phyloP scores from a whole-genome alignment of 2,797 vertebrate species.

The Antennarius maculatus region DNA sequence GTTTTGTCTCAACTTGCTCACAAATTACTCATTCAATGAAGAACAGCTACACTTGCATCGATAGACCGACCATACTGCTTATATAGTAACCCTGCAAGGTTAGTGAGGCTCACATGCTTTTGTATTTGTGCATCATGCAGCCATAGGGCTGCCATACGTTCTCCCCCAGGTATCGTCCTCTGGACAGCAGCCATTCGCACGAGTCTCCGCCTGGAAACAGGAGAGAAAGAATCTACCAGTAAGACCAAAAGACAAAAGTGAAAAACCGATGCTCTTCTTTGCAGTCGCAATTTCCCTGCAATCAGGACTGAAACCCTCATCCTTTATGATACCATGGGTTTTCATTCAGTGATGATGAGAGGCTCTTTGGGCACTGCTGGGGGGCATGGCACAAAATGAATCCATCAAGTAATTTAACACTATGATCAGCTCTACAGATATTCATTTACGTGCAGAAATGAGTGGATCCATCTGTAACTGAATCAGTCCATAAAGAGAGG shows the following conservation, averaged over 20 bases:
- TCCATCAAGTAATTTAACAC: conserved; percentile 52
- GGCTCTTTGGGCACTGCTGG: conserved; percentile 25
- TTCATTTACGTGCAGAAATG: conserved; percentile 53
- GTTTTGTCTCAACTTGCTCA: too few relatives aligned
- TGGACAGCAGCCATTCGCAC: conserved; percentile 95
- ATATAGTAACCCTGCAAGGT: conserved; percentile 6
- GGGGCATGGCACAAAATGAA: conserved; percentile 44
- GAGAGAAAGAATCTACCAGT: conserved; percentile 44
- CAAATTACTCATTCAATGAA: too few relatives aligned
- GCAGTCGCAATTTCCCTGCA: conserved; percentile 18
- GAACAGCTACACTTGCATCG: not conserved
- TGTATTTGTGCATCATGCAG: conserved; percentile 99
- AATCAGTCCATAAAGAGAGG: conserved; percentile 47
- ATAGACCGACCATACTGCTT: conserved; percentile 6
- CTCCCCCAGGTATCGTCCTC: conserved; percentile 94
- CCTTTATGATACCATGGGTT: conserved; percentile 35
- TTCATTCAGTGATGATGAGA: conserved; percentile 53
- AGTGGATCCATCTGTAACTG: conserved; percentile 58
- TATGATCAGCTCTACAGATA: conserved; percentile 45
- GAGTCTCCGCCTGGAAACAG: conserved; percentile 87
- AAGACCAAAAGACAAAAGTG: conserved; percentile 17
- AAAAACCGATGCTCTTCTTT: conserved; percentile 14
- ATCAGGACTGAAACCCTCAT: conserved; percentile 43
- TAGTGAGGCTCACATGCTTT: conserved; percentile 85
- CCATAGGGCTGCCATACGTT: conserved; percentile 97